phyloP scores from a whole-genome alignment of 1,140 invertebrate genomes.

The Charaxes varanes region DNA sequence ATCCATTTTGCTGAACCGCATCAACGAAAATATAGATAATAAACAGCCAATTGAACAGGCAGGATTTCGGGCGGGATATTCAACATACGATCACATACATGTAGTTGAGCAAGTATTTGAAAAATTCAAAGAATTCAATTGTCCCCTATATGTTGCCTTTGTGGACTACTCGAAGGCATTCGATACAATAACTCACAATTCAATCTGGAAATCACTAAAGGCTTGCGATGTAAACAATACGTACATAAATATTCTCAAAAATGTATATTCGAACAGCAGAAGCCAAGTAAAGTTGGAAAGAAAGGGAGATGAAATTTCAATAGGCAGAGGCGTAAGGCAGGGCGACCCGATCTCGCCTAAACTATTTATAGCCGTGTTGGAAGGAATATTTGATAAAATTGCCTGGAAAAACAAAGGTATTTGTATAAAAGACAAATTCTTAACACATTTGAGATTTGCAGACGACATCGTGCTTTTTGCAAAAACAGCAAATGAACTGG shows the following conservation, averaged over 20 bases:
- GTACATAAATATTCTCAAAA: slow-evolving; percentile 1
- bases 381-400: slow-evolving; percentile 1
- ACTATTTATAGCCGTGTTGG: slow-evolving; percentile 4
- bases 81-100: neutral
- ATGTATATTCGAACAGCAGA: neutral
- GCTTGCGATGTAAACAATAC: neutral
- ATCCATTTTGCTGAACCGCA: neutral
- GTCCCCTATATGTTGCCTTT: neutral
- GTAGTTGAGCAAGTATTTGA: neutral
- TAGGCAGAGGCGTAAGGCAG: slow-evolving; percentile 1
- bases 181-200: neutral
- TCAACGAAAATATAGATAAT: too few species aligned
- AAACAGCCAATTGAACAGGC: neutral
- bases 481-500: too few species aligned
- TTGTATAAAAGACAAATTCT: neutral
- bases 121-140: too few species aligned
- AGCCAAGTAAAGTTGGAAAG: slow-evolving; percentile 1
- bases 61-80: neutral
- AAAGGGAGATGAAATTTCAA: neutral
- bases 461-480: too few species aligned
- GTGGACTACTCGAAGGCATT: neutral
- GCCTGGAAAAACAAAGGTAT: too few species aligned
- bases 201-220: neutral
- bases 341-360: slow-evolving; percentile 1
- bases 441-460: neutral